phyloP scores from a whole-genome alignment of 2,113 vertebrate species.

The Pteruthius melanotis region DNA sequence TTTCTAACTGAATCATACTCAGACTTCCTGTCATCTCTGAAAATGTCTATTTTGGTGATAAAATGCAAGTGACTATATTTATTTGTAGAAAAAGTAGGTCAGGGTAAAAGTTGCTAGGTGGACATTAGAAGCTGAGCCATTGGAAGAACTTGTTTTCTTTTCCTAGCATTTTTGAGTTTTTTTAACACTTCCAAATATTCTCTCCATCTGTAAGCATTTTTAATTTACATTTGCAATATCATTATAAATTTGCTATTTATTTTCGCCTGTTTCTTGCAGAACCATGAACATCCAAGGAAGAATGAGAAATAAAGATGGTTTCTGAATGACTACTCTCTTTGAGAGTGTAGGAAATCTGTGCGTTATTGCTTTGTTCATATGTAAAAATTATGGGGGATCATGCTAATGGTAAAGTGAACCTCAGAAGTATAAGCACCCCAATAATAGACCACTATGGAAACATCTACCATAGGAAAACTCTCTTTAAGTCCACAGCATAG shows the following conservation, averaged over 20 bases:
- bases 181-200: not conserved
- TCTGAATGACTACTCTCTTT: not conserved
- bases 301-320: not conserved
- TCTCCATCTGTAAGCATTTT: not conserved
- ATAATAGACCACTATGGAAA: not conserved
- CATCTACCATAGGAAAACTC: not conserved
- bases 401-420: not conserved
- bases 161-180: not conserved
- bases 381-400: not conserved
- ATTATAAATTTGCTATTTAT: not conserved
- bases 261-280: not conserved
- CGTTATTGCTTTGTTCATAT: not conserved
- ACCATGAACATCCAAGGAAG: not conserved
- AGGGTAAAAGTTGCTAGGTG: not conserved
- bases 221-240: not conserved
- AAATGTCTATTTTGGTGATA: not conserved
- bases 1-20: conserved; percentile 9
- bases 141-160: not conserved
- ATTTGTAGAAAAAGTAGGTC: conserved; percentile 24
- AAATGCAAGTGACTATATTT: conserved; percentile 18
- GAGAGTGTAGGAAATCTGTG: not conserved
- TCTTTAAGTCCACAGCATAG: not conserved
- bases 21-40: conserved; percentile 16
- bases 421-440: not conserved
- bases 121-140: not conserved